These are phyloP conservation scores for Misgurnus anguillicaudatus DNA, from an alignment of 2,113 vertebrate species.

Conservation along the genomic window DNA sequence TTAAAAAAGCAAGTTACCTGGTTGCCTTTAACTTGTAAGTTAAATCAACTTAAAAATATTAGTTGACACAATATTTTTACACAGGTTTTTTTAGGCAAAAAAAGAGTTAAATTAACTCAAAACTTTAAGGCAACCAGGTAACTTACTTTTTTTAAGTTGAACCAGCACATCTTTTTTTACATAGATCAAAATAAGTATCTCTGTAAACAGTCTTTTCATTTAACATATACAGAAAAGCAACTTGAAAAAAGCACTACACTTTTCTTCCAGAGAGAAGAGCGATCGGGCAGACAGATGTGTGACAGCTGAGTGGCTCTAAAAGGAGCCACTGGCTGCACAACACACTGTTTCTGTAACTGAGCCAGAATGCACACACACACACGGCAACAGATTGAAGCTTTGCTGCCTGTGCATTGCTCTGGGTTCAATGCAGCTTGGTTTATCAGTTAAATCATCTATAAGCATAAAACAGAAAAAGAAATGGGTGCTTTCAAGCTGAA, in stretches of 20 bases:
- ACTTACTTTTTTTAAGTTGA: too few species aligned
- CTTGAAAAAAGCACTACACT: constrained; percentile 1
- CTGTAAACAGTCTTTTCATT: not conserved
- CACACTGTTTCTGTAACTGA: not conserved
- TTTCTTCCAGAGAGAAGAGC: constrained; percentile 5
- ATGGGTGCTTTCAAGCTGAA: not conserved
- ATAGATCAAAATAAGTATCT: too few species aligned
- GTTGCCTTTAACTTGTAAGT: too few species aligned
- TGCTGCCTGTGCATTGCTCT: constrained; percentile 4
- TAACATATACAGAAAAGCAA: not conserved
- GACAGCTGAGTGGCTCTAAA: constrained; percentile 26
- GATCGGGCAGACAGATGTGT: constrained; percentile 21
- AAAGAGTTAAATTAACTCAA: too few species aligned
- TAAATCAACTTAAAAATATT: too few species aligned
- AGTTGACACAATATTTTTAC: too few species aligned
- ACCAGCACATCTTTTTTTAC: too few species aligned
- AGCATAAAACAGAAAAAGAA: not conserved
- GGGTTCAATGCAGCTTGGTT: constrained; percentile 6
- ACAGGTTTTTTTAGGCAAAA: too few species aligned
- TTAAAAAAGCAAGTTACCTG: too few species aligned
- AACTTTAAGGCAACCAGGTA: too few species aligned
- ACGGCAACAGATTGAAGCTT: not conserved
- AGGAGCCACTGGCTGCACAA: constrained; percentile 13
- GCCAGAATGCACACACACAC: constrained; percentile 14
- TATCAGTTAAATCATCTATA: constrained; percentile 37